Percentiles rank a stretch among this genome's conserved stretches.
Evolutionary conservation across 2,113 vertebrate genomes (phyloP).

Genomic region (Lycaon pictus): DNA sequence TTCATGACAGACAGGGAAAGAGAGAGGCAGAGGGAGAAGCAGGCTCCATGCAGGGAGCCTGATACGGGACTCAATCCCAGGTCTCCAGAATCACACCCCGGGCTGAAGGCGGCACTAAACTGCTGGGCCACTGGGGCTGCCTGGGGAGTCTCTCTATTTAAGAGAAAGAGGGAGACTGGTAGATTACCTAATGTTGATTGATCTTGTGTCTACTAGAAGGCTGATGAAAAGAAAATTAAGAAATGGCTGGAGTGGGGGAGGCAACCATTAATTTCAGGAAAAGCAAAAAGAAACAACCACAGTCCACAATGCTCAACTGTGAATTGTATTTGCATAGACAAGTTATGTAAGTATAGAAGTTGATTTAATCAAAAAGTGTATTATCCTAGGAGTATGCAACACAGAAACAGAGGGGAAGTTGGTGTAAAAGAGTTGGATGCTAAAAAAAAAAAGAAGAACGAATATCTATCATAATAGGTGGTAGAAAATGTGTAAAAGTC

Average conservation of each 20-base stretch:
- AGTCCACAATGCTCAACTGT: neutral
- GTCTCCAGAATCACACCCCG: too few relatives aligned
- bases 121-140: too few relatives aligned
- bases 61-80: too few relatives aligned
- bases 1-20: too few relatives aligned
- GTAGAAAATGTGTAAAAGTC: conserved; percentile 33
- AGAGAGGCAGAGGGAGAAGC: too few relatives aligned
- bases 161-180: neutral
- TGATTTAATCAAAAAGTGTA: neutral
- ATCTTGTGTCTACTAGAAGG: neutral
- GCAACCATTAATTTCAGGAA: conserved; percentile 14
- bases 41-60: too few relatives aligned
- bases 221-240: neutral
- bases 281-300: neutral
- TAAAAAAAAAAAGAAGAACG: too few relatives aligned
- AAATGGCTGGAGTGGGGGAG: neutral
- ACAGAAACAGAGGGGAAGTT: neutral
- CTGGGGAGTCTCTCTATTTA: neutral
- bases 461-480: neutral
- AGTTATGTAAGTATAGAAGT: neutral
- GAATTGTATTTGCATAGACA: neutral
- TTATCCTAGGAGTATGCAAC: neutral
- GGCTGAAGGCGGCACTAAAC: too few relatives aligned
- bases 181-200: neutral
- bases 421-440: neutral